Percentiles rank a stretch among this genome's conserved stretches.
phyloP scores from a whole-genome alignment of 2,888 invertebrate genomes.

The Erebia ligea region DNA sequence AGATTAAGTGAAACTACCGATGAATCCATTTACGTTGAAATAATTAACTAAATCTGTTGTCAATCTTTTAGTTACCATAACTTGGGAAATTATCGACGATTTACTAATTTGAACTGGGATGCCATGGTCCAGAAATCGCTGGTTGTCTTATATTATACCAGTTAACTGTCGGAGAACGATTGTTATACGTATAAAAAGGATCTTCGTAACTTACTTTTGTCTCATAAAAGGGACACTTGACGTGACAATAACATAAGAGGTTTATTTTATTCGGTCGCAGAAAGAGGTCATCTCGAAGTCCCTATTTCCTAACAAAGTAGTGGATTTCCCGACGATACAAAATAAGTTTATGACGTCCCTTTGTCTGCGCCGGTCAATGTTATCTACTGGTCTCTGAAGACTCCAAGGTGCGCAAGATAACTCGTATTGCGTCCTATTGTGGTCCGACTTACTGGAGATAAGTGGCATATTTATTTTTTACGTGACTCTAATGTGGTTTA shows the following conservation, averaged over 20 bases:
- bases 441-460: conserved; percentile 67
- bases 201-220: background rate
- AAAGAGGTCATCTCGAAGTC: conserved; percentile 30
- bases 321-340: conserved; percentile 68
- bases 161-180: no score
- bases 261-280: conserved; percentile 28
- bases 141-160: no score
- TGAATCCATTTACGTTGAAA: no score
- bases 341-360: conserved; percentile 73
- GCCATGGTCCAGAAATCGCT: no score
- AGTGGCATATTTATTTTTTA: conserved; percentile 72
- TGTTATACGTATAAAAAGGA: background rate
- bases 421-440: conserved; percentile 72
- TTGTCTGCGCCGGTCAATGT: conserved; percentile 73
- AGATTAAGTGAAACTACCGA: no score
- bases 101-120: no score
- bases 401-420: conserved; percentile 68
- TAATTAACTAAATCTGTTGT: no score
- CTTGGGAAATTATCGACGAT: no score
- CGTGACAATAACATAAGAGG: conserved; percentile 6
- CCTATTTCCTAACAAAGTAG: conserved; percentile 48
- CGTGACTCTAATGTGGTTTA: conserved; percentile 66
- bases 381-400: conserved; percentile 64
- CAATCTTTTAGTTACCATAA: no score
- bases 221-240: background rate